Conservation (phyloP, 2,888 invertebrate genomes). For the Litoditis marina region DNA sequence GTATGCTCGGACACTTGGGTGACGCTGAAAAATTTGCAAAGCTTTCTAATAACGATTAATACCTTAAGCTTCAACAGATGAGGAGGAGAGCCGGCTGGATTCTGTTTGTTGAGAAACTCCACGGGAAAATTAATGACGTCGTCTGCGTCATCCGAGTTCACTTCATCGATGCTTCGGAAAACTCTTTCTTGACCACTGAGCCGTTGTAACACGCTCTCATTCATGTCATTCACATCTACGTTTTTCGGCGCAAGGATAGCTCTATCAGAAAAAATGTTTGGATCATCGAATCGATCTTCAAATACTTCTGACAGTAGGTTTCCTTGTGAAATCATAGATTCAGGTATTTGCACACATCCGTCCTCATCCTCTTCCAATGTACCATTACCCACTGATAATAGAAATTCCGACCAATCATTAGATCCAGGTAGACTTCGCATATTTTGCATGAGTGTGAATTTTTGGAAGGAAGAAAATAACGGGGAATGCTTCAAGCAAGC, state of each 20-base stretch:
- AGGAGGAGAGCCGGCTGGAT: constrained; percentile 18
- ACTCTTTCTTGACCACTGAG: background rate
- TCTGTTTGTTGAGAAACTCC: constrained; percentile 13
- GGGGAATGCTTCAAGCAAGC: constrained; percentile 12
- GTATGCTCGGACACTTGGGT: too few relatives aligned
- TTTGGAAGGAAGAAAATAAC: constrained; percentile 10
- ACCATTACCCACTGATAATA: too few relatives aligned
- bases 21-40: too few relatives aligned
- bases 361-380: too few relatives aligned
- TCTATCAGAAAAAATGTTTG: background rate
- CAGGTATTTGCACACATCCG: too few relatives aligned
- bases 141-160: background rate
- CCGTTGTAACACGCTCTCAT: constrained; percentile 8
- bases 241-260: constrained; percentile 19
- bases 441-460: constrained; percentile 9
- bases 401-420: too few relatives aligned
- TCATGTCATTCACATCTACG: constrained; percentile 11
- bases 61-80: constrained; percentile 7
- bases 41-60: too few relatives aligned
- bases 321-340: too few relatives aligned
- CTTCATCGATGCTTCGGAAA: background rate
- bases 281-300: constrained; percentile 1
- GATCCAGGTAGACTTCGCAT: constrained; percentile 9
- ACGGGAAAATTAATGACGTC: constrained; percentile 3
- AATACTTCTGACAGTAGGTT: constrained; percentile 10